Evolutionary conservation across 1,140 invertebrate species (phyloP).

Genomic region (Pogonomyrmex barbatus): DNA sequence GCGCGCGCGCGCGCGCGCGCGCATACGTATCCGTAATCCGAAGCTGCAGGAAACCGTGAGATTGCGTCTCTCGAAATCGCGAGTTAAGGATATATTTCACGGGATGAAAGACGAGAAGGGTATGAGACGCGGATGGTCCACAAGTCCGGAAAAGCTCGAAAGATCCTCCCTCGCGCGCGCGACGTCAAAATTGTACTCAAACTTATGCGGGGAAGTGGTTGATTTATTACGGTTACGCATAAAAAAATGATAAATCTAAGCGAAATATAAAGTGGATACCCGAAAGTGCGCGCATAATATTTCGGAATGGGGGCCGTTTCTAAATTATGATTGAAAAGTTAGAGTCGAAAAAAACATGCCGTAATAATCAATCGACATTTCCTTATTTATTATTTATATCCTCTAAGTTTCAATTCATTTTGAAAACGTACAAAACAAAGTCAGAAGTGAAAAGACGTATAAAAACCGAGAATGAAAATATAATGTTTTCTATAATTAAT

Average conservation of each 20-base stretch:
- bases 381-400: neutral
- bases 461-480: neutral
- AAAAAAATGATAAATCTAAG: neutral
- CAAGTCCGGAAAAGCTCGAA: conserved; percentile 26
- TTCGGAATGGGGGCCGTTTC: neutral
- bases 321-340: neutral
- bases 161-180: neutral
- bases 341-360: neutral
- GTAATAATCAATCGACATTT: neutral
- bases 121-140: neutral
- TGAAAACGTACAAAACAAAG: no score
- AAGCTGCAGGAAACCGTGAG: conserved; percentile 19
- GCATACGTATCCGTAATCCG: neutral
- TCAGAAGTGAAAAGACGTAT: neutral
- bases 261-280: neutral
- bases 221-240: conserved; percentile 11
- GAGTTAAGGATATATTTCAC: conserved; percentile 26
- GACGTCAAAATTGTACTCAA: conserved; percentile 12
- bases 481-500: neutral
- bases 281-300: no score
- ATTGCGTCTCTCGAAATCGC: conserved; percentile 21
- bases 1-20: no score
- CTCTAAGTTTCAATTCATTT: neutral
- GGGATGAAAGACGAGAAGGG: conserved; percentile 27
- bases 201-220: neutral